A percentile compares a stretch with the other conserved stretches of the same genome.
phyloP scores from a whole-genome alignment of 2,888 invertebrate genomes.

The Villa cingulata region DNA sequence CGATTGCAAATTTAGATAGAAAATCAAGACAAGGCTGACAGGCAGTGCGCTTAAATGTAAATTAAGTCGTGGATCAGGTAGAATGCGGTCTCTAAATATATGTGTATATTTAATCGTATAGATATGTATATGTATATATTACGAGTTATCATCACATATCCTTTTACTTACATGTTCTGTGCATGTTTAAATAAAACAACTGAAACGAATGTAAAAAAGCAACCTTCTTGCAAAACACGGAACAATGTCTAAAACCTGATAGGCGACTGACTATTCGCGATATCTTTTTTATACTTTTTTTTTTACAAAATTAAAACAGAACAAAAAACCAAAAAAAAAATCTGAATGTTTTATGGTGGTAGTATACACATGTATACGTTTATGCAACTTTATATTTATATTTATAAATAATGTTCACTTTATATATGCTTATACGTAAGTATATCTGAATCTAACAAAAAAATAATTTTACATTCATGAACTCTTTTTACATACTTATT shows the following conservation, averaged over 20 bases:
- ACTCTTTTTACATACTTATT: not conserved
- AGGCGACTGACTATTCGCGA: not conserved
- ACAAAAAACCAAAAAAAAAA: too few species aligned
- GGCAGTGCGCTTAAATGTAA: constrained; percentile 15
- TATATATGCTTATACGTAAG: too few species aligned
- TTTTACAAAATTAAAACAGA: not conserved
- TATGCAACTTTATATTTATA: not conserved
- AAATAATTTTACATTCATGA: not conserved
- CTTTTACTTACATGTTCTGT: not conserved
- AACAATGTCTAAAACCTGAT: constrained; percentile 1
- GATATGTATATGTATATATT: too few species aligned
- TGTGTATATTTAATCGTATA: too few species aligned
- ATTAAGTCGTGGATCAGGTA: constrained; percentile 12
- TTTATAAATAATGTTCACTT: too few species aligned
- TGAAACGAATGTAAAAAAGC: not conserved
- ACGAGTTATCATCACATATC: not conserved
- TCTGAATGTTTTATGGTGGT: too few species aligned
- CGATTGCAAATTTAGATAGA: constrained; percentile 13
- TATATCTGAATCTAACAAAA: not conserved
- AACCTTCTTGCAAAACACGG: not conserved
- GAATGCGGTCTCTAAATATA: constrained; percentile 1
- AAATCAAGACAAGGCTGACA: constrained; percentile 14
- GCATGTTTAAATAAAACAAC: not conserved
- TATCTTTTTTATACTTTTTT: not conserved
- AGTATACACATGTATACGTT: too few species aligned